Percentiles rank a stretch among this genome's conserved stretches.
Conservation (phyloP, 2,888 invertebrate species). For the Acleris literana region DNA sequence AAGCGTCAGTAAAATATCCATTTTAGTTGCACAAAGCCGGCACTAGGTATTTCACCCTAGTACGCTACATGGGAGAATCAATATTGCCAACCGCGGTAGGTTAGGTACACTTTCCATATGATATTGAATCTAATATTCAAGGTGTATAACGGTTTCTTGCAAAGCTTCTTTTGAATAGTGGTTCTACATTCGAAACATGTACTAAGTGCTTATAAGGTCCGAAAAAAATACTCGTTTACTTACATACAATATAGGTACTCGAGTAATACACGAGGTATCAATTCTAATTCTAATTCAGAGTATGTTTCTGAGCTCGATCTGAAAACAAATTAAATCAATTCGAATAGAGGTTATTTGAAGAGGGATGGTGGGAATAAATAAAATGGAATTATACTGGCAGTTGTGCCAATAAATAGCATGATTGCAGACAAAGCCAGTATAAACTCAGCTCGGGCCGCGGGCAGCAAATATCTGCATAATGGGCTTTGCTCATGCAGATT, state of each 20-base stretch:
- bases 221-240: too few species aligned
- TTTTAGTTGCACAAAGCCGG: conserved; percentile 35
- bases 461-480: conserved; percentile 34
- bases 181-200: too few species aligned
- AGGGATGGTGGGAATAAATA: conserved; percentile 59
- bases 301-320: too few species aligned
- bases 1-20: conserved; percentile 35
- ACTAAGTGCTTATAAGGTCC: too few species aligned
- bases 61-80: conserved; percentile 33
- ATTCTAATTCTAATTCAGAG: too few species aligned
- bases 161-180: too few species aligned
- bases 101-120: conserved; percentile 27
- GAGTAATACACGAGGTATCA: too few species aligned
- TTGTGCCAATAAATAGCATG: conserved; percentile 37
- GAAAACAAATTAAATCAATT: conserved; percentile 40
- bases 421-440: conserved; percentile 28
- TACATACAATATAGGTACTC: too few species aligned
- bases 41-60: too few species aligned
- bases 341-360: conserved; percentile 53
- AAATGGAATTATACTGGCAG: conserved; percentile 46
- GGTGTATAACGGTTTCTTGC: too few species aligned
- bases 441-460: conserved; percentile 17
- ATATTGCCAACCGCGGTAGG: conserved; percentile 36
- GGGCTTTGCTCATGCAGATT: conserved; percentile 33
- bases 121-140: conserved; percentile 32